A percentile compares a stretch with the other conserved stretches of the same genome.
phyloP scores from a whole-genome alignment of 2,888 invertebrate genomes.

The Zygothrica quintamaculata region DNA sequence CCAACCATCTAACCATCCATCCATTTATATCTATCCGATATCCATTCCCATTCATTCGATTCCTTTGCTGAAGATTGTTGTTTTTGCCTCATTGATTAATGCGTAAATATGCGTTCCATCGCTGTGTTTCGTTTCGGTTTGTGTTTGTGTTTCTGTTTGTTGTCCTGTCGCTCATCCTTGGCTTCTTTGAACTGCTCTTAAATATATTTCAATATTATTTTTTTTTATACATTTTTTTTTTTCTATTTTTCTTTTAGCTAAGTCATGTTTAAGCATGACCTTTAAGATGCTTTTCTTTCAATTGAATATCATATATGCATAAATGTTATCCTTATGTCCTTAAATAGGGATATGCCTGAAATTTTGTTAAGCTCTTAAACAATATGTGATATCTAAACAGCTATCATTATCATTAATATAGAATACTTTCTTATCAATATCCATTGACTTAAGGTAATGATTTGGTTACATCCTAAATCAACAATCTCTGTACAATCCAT shows the following conservation, averaged over 20 bases:
- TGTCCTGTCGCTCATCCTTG: conserved; percentile 55
- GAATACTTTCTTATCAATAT: too few species aligned
- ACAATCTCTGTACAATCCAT: too few species aligned
- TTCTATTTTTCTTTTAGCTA: not conserved
- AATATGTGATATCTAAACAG: too few species aligned
- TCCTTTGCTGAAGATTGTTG: conserved; percentile 25
- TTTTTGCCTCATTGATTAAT: conserved; percentile 76
- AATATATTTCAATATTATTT: conserved; percentile 25
- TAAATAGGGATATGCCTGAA: too few species aligned
- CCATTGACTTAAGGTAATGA: too few species aligned
- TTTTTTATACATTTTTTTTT: not conserved
- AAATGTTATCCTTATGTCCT: too few species aligned
- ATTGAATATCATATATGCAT: too few species aligned
- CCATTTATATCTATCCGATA: conserved; percentile 28
- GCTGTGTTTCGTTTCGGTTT: conserved; percentile 54
- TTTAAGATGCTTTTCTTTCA: too few species aligned
- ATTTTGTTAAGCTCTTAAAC: too few species aligned
- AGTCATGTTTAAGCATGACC: too few species aligned
- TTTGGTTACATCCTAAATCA: too few species aligned
- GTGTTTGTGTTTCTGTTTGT: conserved; percentile 60
- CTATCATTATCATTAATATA: too few species aligned
- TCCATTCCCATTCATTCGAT: conserved; percentile 26
- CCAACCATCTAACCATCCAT: not conserved
- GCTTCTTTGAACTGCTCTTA: conserved; percentile 37
- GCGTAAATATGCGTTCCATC: conserved; percentile 75